Conservation (phyloP, 2,888 invertebrate species). For the Gastrophysa polygoni region DNA sequence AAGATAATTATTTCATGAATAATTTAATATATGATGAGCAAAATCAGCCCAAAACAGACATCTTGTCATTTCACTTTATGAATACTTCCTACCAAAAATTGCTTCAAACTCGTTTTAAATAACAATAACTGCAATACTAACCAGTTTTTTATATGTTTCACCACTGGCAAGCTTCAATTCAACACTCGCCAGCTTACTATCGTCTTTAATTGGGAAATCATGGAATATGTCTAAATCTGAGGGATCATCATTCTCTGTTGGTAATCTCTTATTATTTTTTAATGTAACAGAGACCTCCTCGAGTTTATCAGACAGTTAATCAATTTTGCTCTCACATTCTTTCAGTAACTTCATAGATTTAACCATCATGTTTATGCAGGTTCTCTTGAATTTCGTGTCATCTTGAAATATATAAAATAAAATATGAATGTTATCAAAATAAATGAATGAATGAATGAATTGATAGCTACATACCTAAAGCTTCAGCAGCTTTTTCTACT, state of each 20-base stretch:
- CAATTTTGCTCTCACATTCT: constrained; percentile 8
- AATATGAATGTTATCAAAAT: background rate
- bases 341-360: constrained; percentile 2
- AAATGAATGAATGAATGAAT: background rate
- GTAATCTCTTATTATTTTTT: constrained; percentile 5
- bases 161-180: background rate
- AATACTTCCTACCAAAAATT: background rate
- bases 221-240: background rate
- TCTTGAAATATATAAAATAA: background rate
- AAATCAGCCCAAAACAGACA: background rate
- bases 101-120: background rate
- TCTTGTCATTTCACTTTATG: no score
- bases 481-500: constrained; percentile 4
- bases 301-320: constrained; percentile 2
- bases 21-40: background rate
- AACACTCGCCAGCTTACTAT: background rate
- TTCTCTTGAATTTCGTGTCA: constrained; percentile 6
- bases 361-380: constrained; percentile 4
- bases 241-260: constrained; percentile 3
- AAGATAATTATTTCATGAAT: background rate
- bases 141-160: constrained; percentile 8
- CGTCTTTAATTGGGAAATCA: constrained; percentile 1
- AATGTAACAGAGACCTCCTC: constrained; percentile 1
- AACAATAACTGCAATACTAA: background rate
- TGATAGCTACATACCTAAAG: no score